Evolutionary conservation across 2,113 vertebrate genomes (phyloP).

Genomic region (Petrocephalus zakoni): DNA sequence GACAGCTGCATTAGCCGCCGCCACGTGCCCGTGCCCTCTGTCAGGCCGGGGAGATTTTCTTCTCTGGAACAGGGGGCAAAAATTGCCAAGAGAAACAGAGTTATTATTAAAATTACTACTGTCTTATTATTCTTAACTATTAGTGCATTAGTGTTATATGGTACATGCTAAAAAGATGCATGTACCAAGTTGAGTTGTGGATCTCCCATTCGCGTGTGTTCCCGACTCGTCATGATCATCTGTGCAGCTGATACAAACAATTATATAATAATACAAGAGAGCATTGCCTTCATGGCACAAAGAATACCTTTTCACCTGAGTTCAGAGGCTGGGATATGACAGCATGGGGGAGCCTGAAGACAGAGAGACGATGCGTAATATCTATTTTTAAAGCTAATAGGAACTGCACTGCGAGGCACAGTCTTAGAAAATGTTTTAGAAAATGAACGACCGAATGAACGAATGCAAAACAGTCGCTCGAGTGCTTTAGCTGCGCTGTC

Average conservation of each 20-base stretch:
- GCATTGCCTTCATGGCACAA: not conserved
- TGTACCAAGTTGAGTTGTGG: not conserved
- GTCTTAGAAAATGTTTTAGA: not conserved
- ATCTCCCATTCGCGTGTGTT: not conserved
- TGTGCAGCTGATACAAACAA: not conserved
- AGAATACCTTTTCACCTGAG: not conserved
- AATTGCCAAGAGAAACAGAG: not conserved
- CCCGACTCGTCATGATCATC: not conserved
- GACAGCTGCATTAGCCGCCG: constrained; percentile 17
- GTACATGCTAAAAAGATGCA: not conserved
- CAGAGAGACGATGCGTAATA: not conserved
- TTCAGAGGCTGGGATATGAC: not conserved
- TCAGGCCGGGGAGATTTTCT: not conserved
- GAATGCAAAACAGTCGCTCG: not conserved
- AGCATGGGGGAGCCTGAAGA: not conserved
- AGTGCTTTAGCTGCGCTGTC: not conserved
- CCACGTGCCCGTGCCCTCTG: not conserved
- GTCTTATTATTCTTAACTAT: not conserved
- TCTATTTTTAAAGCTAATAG: constrained; percentile 7
- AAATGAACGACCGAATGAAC: not conserved
- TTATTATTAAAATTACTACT: not conserved
- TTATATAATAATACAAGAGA: not conserved
- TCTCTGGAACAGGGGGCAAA: not conserved
- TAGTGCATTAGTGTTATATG: not conserved
- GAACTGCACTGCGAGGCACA: not conserved